A percentile compares a stretch with the other conserved stretches of the same genome.
These are phyloP conservation scores for Myiopsitta monachus DNA, from an alignment of 2,113 vertebrate species.

Conservation along the genomic window DNA sequence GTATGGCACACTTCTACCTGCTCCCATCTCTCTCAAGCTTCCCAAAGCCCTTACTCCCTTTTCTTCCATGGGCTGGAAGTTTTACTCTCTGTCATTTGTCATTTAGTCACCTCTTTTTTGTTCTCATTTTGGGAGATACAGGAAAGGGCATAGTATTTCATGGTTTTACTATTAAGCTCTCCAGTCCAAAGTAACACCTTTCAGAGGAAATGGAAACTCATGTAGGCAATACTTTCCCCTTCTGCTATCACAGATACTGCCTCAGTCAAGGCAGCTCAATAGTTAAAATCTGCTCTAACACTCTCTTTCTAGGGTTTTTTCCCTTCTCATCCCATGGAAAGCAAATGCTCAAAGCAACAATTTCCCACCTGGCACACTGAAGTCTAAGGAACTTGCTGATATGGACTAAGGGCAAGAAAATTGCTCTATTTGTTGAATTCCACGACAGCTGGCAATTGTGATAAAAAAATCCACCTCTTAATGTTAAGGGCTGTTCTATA, in stretches of 20 bases:
- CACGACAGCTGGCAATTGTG: neutral
- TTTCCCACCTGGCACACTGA: neutral
- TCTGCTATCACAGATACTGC: neutral
- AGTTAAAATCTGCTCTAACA: neutral
- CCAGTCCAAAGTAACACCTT: neutral
- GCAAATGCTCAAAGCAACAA: neutral
- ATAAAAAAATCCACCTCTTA: neutral
- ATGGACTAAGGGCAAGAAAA: neutral
- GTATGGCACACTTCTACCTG: neutral
- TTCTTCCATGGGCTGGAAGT: neutral
- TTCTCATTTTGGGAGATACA: neutral
- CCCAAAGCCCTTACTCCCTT: neutral
- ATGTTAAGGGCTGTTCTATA: neutral
- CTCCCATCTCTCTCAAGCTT: neutral
- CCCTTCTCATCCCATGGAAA: neutral
- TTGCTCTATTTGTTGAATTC: slow-evolving; percentile 18
- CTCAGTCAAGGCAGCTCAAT: neutral
- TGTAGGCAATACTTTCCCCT: neutral
- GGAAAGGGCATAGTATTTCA: neutral
- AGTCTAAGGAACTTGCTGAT: slow-evolving; percentile 26
- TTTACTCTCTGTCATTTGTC: neutral
- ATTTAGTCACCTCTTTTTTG: neutral
- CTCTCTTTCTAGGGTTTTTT: neutral
- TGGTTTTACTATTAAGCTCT: neutral
- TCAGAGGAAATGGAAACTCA: neutral